These are phyloP conservation scores for Allygus modestus DNA, from an alignment of 2,888 invertebrate species.

Conservation along the genomic window DNA sequence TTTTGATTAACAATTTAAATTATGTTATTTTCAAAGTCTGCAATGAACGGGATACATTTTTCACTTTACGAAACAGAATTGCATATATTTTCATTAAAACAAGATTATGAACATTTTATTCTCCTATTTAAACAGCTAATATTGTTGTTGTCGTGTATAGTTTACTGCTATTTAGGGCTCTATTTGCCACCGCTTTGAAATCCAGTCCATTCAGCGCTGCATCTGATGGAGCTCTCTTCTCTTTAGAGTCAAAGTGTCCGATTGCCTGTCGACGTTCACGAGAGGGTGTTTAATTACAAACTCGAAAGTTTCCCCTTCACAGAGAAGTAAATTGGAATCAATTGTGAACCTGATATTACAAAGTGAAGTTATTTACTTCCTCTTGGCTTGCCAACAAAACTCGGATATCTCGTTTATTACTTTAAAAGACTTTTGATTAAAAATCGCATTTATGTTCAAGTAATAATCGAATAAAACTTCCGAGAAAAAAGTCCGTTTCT, in stretches of 20 bases:
- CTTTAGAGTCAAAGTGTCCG: slow-evolving; percentile 25
- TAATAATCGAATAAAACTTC: too few relatives aligned
- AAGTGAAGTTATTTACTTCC: slow-evolving; percentile 31
- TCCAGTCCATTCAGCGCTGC: background rate
- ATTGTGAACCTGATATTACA: slow-evolving; percentile 36
- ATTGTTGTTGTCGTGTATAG: too few relatives aligned
- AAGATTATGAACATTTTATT: too few relatives aligned
- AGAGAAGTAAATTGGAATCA: slow-evolving; percentile 35
- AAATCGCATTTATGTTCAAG: too few relatives aligned
- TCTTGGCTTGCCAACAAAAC: background rate
- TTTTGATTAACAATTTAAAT: too few relatives aligned
- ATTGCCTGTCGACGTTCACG: slow-evolving; percentile 1
- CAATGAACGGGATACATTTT: too few relatives aligned
- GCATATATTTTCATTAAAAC: too few relatives aligned
- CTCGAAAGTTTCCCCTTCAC: slow-evolving; percentile 23
- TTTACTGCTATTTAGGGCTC: background rate
- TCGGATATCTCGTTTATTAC: slow-evolving; percentile 17
- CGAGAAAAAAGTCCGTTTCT: too few relatives aligned
- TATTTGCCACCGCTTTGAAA: background rate
- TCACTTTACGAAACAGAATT: too few relatives aligned
- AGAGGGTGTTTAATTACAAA: slow-evolving; percentile 44
- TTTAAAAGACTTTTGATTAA: background rate
- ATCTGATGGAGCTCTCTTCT: background rate
- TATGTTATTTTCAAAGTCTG: too few relatives aligned
- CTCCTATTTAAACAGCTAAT: too few relatives aligned